Evolutionary conservation across 2,113 vertebrate species (phyloP), one percentile per base, ranked within the genome.

Genomic region (Catharus fuscescens): DNA sequence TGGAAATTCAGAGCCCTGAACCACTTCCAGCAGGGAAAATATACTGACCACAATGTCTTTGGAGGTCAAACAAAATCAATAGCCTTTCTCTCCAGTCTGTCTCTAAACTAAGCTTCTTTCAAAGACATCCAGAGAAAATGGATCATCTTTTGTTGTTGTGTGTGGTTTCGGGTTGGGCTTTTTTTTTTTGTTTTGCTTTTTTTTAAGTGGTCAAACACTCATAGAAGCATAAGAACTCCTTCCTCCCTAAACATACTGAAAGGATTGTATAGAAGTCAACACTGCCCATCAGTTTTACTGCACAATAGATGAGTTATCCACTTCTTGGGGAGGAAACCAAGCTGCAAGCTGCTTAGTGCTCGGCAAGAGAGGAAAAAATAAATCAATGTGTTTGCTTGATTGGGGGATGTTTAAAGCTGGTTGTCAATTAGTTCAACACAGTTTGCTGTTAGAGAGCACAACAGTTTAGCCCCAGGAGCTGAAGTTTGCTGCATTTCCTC

Each of bases 61-160:
- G 79, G 96, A 97, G 95, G 97, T 97, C 97, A 97, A 70, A 90
- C 93, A 77, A 95, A 97, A 97, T 97, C 97, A 92, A 97, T 90
- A 91, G 78, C 88, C 82, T 96, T 95, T 84, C 96, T 92, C 87
- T 94, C 69, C 90, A 94, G 96, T 92, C 94, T 90, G 95, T 95
- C 90, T 96, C 89, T 92, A 79, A 88, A 88, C 93, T 86, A 90
- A 97, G 96, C 95, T 88, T 91, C 91, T 96, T 94, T 92, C 90
- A 95, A 94, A 81, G 77, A 82, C 90, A 70, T 89, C 67, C 72
- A 88, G 82, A 90, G 80, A 85, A 93, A 93, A 96, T 80, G 90
- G 85, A 71, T 80, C 93, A 93, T 93, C 83, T 94, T 95, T 93
- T 95, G 92, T 96, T 92, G 78, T 19, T 71, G 61, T 74, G 92